Evolutionary conservation across 2,888 invertebrate genomes (phyloP).

Genomic region (Phalangium opilio): DNA sequence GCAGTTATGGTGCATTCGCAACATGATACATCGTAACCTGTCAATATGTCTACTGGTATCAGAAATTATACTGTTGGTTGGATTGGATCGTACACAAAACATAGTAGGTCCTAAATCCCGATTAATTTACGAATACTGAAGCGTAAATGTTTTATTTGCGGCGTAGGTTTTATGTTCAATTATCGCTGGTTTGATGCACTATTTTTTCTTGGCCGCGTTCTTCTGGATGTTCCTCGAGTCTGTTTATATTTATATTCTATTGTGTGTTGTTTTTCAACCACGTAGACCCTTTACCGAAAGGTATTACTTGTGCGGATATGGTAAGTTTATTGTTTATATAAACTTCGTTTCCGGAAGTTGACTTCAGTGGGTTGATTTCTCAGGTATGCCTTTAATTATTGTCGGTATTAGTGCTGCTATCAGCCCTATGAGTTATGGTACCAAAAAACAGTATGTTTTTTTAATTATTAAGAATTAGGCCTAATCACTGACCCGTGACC

Average conservation of each 20-base stretch:
- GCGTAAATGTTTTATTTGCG: neutral
- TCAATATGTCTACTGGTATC: constrained; percentile 80
- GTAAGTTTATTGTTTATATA: no score
- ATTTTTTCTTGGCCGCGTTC: constrained; percentile 17
- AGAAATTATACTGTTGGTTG: constrained; percentile 75
- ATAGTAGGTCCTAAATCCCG: no score
- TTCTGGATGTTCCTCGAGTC: constrained; percentile 19
- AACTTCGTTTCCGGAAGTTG: no score
- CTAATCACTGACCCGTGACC: neutral
- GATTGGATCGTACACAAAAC: constrained; percentile 59
- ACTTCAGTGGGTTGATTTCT: no score
- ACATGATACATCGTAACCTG: constrained; percentile 85
- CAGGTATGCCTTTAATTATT: constrained; percentile 11
- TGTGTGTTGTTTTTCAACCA: constrained; percentile 18
- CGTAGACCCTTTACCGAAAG: constrained; percentile 12
- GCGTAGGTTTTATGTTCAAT: constrained; percentile 13
- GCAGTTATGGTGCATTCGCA: constrained; percentile 10
- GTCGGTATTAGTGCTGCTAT: constrained; percentile 9
- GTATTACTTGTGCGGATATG: constrained; percentile 18
- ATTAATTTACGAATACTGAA: no score
- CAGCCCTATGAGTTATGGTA: constrained; percentile 14
- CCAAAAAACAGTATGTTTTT: constrained; percentile 14
- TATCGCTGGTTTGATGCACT: constrained; percentile 16
- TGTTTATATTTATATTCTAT: constrained; percentile 16
- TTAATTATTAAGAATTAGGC: neutral